A percentile compares a stretch with the other conserved stretches of the same genome.
phyloP scores from a whole-genome alignment of 2,113 vertebrate species.

The Marmota flaviventris region DNA sequence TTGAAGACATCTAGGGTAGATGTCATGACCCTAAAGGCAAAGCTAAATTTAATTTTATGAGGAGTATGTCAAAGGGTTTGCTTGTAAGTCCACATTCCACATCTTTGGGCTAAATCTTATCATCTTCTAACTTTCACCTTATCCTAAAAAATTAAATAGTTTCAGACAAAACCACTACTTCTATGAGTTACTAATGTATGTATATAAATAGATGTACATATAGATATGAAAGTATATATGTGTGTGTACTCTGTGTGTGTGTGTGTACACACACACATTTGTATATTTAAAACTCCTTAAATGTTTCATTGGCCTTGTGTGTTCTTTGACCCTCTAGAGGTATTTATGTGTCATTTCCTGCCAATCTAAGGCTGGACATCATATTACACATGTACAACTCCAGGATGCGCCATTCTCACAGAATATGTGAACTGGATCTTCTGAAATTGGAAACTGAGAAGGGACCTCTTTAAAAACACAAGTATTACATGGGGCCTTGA shows the following conservation, averaged over 20 bases:
- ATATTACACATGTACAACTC: neutral
- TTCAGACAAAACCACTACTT: neutral
- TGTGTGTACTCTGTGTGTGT: neutral
- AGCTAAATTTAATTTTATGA: conserved; percentile 10
- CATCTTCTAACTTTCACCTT: neutral
- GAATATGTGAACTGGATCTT: neutral
- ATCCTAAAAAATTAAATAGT: neutral
- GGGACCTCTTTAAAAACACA: neutral
- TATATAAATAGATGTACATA: neutral
- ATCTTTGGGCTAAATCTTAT: neutral
- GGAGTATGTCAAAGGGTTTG: neutral
- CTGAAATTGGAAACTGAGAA: neutral
- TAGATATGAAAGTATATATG: neutral
- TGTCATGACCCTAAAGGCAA: neutral
- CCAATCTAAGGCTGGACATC: neutral
- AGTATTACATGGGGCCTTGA: neutral
- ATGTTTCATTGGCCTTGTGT: neutral
- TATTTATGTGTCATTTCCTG: neutral
- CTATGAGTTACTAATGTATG: neutral
- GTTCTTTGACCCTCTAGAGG: neutral
- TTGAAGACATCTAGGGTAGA: neutral
- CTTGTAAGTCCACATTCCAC: neutral
- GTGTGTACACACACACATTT: neutral
- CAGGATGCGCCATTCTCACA: neutral
- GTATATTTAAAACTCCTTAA: neutral